Base-by-base conservation (phyloP, 2,113 vertebrate species). In the Puntigrus tetrazona region DNA sequence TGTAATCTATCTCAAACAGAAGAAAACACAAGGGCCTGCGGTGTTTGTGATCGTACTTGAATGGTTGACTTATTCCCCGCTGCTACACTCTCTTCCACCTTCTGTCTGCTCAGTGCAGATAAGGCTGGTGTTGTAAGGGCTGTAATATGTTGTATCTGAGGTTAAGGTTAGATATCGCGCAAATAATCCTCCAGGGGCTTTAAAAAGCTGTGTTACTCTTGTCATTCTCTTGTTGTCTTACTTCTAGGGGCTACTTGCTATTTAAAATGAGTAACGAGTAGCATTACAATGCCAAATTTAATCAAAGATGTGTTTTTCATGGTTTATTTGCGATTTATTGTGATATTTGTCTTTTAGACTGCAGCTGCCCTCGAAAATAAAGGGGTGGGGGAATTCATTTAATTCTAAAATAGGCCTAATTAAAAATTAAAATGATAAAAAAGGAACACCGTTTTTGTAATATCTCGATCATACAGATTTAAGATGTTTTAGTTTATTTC, bases 41-140 rank as follows among this genome's bases (percentile, higher is more conserved):
- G 67, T 81, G 84, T 31, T 63, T 73, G 47, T 81, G 67, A 80
- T 84, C 75, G 50, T 63, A 70, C 52, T 61, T 55, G 77, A 80
- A 80, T 80, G 77, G 65, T 74, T 57, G 67, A 79, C 78, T 85
- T 75, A 73, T 81, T 81, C 78, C 78, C 84, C 25, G 25, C 69
- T 50, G 84, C 29, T 38, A 74, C 27, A 36, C 27, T 61, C 78
- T 18, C 47, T 79, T 73, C 41, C 34, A 63, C 73, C 38, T 65
- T 74, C 67, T 80, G 67, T 85, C 84, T 85, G 84, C 14, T 34
- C 8, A 45, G 22, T 43, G 69, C 78, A 63, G 84, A 85, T 85
- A 85, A 85, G 69, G 43, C 29, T 38, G 9, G n/a, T 47, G 67
- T 75, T 65, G 5, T 80, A 67, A 55, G 47, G 31, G 43, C 80